Percentiles rank a stretch among this genome's conserved stretches.
phyloP scores from a whole-genome alignment of 2,113 vertebrate species.

The Montifringilla adamsi region DNA sequence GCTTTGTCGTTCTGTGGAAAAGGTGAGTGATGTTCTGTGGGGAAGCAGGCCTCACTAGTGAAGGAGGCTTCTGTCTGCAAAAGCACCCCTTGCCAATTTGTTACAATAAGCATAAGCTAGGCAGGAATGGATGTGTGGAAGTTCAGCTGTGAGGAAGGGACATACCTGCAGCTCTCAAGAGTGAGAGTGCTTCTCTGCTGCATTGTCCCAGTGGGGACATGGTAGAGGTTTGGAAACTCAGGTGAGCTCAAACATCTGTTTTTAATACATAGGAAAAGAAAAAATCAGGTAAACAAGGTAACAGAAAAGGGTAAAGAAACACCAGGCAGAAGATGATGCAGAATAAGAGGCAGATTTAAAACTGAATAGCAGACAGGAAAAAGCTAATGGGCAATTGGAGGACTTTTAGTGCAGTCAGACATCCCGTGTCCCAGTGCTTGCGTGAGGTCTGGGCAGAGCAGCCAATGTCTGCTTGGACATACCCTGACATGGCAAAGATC shows the following conservation, averaged over 20 bases:
- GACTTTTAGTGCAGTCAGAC: not conserved
- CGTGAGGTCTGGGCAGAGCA: rapidly evolving
- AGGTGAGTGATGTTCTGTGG: not conserved
- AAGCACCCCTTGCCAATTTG: not conserved
- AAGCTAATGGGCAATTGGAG: not conserved
- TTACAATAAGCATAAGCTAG: not conserved
- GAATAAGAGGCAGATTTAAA: not conserved
- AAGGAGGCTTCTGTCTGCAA: not conserved
- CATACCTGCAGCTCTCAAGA: not conserved
- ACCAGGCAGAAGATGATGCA: not conserved
- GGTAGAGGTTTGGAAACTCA: not conserved
- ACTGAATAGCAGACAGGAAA: not conserved
- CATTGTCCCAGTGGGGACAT: rapidly evolving
- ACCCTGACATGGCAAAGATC: rapidly evolving
- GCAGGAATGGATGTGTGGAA: not conserved
- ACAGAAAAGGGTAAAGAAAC: not conserved
- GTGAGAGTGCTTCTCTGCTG: not conserved
- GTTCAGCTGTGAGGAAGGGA: not conserved
- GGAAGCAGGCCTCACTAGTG: not conserved
- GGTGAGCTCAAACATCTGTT: not conserved
- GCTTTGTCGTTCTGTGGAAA: not conserved
- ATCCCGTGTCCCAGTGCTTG: not conserved
- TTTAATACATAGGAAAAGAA: not conserved
- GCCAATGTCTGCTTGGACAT: not conserved
- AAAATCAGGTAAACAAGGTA: not conserved